Evolutionary conservation across 2,888 invertebrate genomes (phyloP), one percentile per base, ranked within the genome.

Genomic region (Campoletis raptor): DNA sequence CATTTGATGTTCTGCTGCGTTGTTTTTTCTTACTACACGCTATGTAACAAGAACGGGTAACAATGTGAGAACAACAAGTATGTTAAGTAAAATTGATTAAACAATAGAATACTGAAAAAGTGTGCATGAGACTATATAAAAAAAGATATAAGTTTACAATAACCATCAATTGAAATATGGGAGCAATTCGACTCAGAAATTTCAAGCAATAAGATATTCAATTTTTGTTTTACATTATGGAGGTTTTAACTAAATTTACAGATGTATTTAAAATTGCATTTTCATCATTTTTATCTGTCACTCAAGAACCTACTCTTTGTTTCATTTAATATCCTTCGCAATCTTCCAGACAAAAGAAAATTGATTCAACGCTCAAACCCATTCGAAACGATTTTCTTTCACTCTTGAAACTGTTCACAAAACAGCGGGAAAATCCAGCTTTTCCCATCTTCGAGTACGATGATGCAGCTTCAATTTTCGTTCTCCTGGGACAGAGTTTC

Each of bases 361-460:
- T 67, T 54, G 24, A 78, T 78, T 67, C 67, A 54, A 54, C 67
- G 67, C 78, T 52, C 21, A 52, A 66, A 36, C 66, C 8, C 18
- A 54, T 40, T 30, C 42, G 64, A 21, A 76, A 18, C 45, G 37
- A 45, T 67, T 78, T 52, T 54, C 52, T 78, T 54, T 67, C 52
- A 40, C 40, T 67, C 52, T 66, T 5, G 54, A 18, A 67, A 67
- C 24, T 24, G 67, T 36, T 36, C 40, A 77, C 42, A 48, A 30
- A 52, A 18, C 10, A 61, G 42, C 8, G 37, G 8, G 24, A 77
- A 66, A 77, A 77, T 45, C 4, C 48, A 66, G n/a, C n/a, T 30
- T 48, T 21, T 36, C 61, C 66, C 24, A 67, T 76, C 64, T 77
- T 18, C 9, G 8, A 18, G 54, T 40, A 21, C 42, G 52, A 42